Evolutionary conservation across 2,888 invertebrate genomes (phyloP), one percentile per base, ranked within the genome.

Genomic region (Neoaliturus tenellus): DNA sequence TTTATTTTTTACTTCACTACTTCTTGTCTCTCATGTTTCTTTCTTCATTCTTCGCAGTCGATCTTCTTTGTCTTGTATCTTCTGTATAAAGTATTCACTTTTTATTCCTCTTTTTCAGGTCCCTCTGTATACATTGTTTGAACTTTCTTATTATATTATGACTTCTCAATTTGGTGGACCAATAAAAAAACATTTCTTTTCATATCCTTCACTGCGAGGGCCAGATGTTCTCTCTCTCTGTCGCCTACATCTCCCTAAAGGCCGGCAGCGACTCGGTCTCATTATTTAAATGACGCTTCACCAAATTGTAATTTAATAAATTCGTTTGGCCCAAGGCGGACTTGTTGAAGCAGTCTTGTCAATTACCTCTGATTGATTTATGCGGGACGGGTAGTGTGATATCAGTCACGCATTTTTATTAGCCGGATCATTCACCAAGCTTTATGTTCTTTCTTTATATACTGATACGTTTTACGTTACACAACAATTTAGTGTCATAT

Each of bases 281-380:
- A 69, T 69, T 69, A 69, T 69, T 69, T 69, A 69, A 69, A 69
- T 69, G 69, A 39, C n/a, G 69, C 69, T 39, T 39, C 39, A 35
- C 69, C 69, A 31, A 69, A 39, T 69, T 69, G 69, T 69, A 69
- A 69, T 69, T 69, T 69, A 39, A 69, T 69, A 39, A 69, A 69
- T 69, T 39, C 39, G 69, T 69, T 39, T 69, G 39, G 69, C 69
- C 69, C 23, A 8, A 20, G 14, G 69, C 69, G 10, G 20, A 4
- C 20, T 25, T 33, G 67, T 12, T 28, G 31, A 33, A 33, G 17
- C 67, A 25, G 39, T 35, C 35, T 1, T 39, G 69, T 69, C 69
- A 69, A 69, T 69, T 69, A 69, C 39, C 10, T 1, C 20, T 33
- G 69, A 69, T 69, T 69, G 39, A 69, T 69, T 69, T 33, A 69